Evolutionary conservation across 2,113 vertebrate genomes (phyloP).

Genomic region (Sinosuthora webbiana): DNA sequence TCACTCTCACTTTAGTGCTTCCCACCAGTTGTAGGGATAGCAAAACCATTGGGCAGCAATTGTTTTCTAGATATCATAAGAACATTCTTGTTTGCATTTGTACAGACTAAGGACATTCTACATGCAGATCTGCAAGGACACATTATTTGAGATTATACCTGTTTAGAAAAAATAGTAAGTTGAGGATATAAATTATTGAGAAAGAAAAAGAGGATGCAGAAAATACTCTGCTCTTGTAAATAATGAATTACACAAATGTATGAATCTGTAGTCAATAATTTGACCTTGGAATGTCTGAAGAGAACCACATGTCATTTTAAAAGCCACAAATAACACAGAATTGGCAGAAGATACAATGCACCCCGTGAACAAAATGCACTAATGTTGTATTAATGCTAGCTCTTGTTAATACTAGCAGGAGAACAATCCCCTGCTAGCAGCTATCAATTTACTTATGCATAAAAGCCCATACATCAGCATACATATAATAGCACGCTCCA

Average conservation of each 20-base stretch:
- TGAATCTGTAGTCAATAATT: not conserved
- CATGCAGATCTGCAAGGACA: not conserved
- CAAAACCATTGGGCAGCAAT: not conserved
- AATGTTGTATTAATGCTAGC: not conserved
- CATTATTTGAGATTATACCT: not conserved
- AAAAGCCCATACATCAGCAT: not conserved
- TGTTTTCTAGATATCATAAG: not conserved
- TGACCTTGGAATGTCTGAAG: not conserved
- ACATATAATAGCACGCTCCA: not conserved
- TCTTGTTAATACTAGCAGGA: not conserved
- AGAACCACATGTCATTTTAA: not conserved
- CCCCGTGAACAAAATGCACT: not conserved
- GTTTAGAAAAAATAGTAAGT: not conserved
- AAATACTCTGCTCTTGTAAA: not conserved
- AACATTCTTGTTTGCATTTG: not conserved
- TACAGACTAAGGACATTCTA: not conserved
- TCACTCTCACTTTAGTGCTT: not conserved
- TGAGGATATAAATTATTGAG: not conserved
- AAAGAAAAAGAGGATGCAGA: not conserved
- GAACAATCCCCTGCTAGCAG: not conserved
- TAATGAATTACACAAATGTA: not conserved
- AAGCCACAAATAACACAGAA: not conserved
- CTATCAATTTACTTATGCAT: not conserved
- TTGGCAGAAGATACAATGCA: not conserved
- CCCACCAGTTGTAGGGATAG: not conserved